phyloP scores from a whole-genome alignment of 2,113 vertebrate genomes.

The Bos indicus region DNA sequence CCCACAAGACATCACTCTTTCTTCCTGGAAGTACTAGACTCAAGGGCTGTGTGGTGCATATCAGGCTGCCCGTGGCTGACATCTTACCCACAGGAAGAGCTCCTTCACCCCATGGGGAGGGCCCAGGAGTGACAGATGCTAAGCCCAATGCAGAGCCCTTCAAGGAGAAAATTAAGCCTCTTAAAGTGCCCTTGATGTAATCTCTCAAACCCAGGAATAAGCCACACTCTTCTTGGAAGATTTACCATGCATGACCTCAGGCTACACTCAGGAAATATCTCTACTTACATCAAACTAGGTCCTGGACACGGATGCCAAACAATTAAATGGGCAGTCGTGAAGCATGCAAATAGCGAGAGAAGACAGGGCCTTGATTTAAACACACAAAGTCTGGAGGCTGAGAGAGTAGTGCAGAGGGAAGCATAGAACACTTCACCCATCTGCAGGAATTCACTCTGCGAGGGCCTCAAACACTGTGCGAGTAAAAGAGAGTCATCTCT shows the following conservation, averaged over 20 bases:
- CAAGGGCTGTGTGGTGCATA: background rate
- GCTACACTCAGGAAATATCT: constrained; percentile 33
- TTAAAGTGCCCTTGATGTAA: constrained; percentile 42
- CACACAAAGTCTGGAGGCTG: background rate
- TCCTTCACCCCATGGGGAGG: background rate
- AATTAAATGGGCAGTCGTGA: background rate
- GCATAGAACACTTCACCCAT: background rate
- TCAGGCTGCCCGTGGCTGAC: background rate
- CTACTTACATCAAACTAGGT: background rate
- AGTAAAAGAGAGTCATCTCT: background rate
- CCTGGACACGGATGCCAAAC: background rate
- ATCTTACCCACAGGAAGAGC: background rate
- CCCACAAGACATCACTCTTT: background rate
- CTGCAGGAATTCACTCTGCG: background rate
- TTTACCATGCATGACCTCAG: background rate
- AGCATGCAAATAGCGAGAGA: background rate
- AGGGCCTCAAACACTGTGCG: rapidly evolving
- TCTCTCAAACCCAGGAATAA: constrained; percentile 56
- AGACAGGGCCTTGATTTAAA: background rate
- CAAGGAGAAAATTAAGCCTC: constrained; percentile 67
- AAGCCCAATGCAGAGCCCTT: background rate
- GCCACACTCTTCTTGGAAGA: background rate
- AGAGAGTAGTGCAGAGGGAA: too few relatives aligned
- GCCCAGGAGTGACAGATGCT: background rate
- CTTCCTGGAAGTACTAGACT: background rate